Percentiles rank a stretch among this genome's conserved stretches.
Evolutionary conservation across 2,888 invertebrate species (phyloP).

Genomic region (Hypsopygia costalis): DNA sequence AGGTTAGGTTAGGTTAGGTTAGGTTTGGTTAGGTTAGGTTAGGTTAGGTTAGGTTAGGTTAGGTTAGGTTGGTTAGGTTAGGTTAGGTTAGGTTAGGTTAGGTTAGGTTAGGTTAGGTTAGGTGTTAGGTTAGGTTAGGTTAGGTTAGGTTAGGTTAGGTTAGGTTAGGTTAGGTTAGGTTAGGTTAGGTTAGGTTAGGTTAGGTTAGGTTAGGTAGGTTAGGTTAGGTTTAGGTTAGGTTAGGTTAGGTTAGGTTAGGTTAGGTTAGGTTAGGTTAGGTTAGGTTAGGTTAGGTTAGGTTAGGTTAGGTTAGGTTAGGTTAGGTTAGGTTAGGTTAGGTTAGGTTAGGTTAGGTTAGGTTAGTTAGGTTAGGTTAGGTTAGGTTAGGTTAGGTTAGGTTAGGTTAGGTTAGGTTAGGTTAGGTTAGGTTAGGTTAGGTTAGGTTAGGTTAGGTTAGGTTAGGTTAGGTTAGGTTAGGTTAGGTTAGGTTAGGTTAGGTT

Average conservation of each 20-base stretch:
- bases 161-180: conserved; percentile 22
- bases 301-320: conserved; percentile 22
- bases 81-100: conserved; percentile 19
- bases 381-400: conserved; percentile 16
- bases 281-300: conserved; percentile 23
- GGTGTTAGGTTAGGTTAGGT: conserved; percentile 19
- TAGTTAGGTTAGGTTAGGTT: conserved; percentile 16
- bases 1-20: conserved; percentile 18
- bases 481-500: conserved; percentile 14
- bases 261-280: conserved; percentile 22
- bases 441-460: conserved; percentile 16
- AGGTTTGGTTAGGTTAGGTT: conserved; percentile 18
- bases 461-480: conserved; percentile 13
- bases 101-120: conserved; percentile 19
- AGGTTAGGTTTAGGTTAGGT: conserved; percentile 13
- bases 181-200: conserved; percentile 22
- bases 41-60: conserved; percentile 21
- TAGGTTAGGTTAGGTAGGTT: conserved; percentile 19
- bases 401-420: conserved; percentile 17
- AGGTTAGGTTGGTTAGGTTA: conserved; percentile 19
- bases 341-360: conserved; percentile 21
- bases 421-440: conserved; percentile 16
- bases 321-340: conserved; percentile 22
- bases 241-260: conserved; percentile 23
- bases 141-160: conserved; percentile 22